A percentile compares a stretch with the other conserved stretches of the same genome.
These are phyloP conservation scores for Lontra canadensis DNA, from an alignment of 2,113 vertebrate genomes.

Conservation along the genomic window DNA sequence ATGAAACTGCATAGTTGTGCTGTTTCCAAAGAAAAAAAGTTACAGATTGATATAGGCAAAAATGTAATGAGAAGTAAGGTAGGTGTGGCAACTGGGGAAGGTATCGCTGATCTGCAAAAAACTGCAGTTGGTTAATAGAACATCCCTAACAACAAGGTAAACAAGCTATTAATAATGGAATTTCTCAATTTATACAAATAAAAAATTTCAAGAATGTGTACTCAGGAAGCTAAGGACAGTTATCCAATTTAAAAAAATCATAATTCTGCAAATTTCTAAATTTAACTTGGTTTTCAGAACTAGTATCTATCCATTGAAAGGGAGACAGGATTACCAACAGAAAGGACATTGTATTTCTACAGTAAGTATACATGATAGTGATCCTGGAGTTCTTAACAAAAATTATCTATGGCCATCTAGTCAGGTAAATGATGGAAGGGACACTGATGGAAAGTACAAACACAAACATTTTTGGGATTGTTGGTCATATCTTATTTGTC, in stretches of 20 bases:
- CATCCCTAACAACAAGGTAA: neutral
- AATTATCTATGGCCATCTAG: neutral
- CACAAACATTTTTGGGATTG: neutral
- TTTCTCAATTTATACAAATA: neutral
- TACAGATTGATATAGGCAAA: neutral
- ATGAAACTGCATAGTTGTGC: neutral
- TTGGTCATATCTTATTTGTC: neutral
- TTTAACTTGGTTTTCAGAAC: neutral
- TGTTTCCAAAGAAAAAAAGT: neutral
- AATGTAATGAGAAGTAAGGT: neutral
- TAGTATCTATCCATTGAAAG: neutral
- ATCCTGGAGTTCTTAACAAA: neutral
- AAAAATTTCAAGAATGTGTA: neutral
- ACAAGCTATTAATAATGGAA: neutral
- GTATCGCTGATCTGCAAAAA: neutral
- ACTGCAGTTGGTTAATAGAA: neutral
- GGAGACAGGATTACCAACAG: neutral
- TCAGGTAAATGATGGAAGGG: neutral
- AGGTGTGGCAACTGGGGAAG: accelerated
- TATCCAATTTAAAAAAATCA: neutral
- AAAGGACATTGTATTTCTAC: neutral
- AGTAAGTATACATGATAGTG: neutral
- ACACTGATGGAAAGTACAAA: neutral
- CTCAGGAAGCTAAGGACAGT: neutral
- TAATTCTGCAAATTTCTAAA: neutral